Evolutionary conservation across 2,113 vertebrate species (phyloP).

Genomic region (Scortum barcoo): DNA sequence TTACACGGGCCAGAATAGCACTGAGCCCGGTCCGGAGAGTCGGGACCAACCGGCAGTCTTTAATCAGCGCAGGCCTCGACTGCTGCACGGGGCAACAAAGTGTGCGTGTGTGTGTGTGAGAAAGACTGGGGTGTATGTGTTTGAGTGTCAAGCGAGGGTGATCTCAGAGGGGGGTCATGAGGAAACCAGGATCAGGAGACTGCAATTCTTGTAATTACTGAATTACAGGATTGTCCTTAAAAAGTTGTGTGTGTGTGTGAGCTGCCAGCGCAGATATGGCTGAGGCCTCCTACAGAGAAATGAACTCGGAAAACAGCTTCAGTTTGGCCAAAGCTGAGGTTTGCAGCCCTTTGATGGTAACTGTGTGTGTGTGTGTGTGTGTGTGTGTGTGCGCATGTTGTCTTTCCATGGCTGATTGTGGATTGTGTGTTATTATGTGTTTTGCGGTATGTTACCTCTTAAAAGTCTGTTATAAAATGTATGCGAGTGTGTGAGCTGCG

Average conservation of each 20-base stretch:
- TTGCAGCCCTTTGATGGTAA: conserved; percentile 50
- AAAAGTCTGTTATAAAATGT: conserved; percentile 63
- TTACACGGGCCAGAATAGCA: conserved; percentile 64
- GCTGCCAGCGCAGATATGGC: conserved; percentile 38
- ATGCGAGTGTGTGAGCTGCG: background rate
- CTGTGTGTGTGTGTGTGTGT: background rate
- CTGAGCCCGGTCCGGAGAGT: conserved; percentile 12
- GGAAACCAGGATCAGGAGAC: conserved; percentile 39
- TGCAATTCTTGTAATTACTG: conserved; percentile 54
- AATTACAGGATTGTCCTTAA: conserved; percentile 53
- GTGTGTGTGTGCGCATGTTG: conserved; percentile 4
- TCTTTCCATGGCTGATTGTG: conserved; percentile 4
- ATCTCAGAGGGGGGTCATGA: conserved; percentile 23
- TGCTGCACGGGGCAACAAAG: background rate
- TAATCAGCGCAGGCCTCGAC: conserved; percentile 51
- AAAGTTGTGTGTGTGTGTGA: background rate
- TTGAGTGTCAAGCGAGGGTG: background rate
- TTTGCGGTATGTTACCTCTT: conserved; percentile 71
- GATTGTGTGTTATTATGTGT: conserved; percentile 50
- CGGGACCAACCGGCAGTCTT: conserved; percentile 28
- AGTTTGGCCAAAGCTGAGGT: conserved; percentile 47
- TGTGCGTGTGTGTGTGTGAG: conserved; percentile 13
- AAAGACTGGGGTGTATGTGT: background rate
- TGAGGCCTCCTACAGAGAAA: conserved; percentile 42
- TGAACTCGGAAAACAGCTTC: conserved; percentile 51